Conservation (phyloP, 2,113 vertebrate species). For the Chiloscyllium plagiosum region DNA sequence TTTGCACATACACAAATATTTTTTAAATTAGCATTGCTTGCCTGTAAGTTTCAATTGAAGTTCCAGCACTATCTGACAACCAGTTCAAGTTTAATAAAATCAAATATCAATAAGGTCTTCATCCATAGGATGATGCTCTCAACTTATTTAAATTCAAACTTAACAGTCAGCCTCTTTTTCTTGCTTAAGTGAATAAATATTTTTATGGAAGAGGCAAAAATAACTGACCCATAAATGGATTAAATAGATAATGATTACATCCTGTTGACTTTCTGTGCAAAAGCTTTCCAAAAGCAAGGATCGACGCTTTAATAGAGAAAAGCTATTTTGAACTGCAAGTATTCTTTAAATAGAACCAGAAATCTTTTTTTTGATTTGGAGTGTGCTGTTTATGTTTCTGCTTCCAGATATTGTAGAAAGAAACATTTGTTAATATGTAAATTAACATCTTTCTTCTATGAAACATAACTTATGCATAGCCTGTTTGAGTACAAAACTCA, state of each 20-base stretch:
- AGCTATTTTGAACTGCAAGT: not conserved
- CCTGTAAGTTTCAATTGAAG: not conserved
- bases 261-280: not conserved
- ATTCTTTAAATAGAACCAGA: not conserved
- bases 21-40: too few relatives aligned
- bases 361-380: not conserved
- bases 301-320: not conserved
- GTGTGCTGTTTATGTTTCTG: not conserved
- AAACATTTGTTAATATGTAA: not conserved
- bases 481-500: not conserved
- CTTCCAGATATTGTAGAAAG: not conserved
- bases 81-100: not conserved
- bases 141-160: not conserved
- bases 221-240: too few relatives aligned
- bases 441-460: not conserved
- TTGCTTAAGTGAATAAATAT: not conserved
- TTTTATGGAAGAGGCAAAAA: not conserved
- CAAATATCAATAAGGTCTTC: not conserved
- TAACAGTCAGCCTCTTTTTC: not conserved
- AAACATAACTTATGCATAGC: not conserved
- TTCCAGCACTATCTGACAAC: too few relatives aligned
- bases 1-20: not conserved
- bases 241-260: not conserved
- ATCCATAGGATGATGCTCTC: not conserved
- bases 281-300: not conserved